Evolutionary conservation across 1,140 invertebrate genomes (phyloP).

Genomic region (Neuroterus valhalla): DNA sequence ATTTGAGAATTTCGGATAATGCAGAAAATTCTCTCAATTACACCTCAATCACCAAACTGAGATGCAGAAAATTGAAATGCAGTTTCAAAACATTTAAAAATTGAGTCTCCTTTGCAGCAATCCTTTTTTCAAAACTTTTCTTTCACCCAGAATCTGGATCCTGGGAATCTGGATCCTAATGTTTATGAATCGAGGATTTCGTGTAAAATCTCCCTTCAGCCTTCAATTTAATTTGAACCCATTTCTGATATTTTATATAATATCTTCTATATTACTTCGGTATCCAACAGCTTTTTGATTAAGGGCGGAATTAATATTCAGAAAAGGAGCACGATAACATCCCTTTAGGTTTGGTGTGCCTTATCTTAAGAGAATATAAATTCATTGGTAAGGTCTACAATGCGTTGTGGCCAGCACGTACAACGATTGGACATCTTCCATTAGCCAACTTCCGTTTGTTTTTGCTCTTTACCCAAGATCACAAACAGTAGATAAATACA

Average conservation of each 20-base stretch:
- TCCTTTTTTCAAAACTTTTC: too few species aligned
- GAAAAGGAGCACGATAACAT: conserved; percentile 12
- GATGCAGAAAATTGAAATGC: too few species aligned
- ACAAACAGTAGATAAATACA: conserved; percentile 19
- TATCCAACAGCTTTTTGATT: conserved; percentile 15
- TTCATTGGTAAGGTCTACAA: conserved; percentile 50
- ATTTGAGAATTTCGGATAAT: too few species aligned
- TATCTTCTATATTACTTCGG: background rate
- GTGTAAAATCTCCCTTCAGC: too few species aligned
- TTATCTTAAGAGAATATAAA: conserved; percentile 61
- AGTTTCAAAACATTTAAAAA: too few species aligned
- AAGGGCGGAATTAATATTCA: conserved; percentile 25
- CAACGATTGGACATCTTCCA: conserved; percentile 51
- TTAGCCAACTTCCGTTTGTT: conserved; percentile 54
- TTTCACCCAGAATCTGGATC: too few species aligned
- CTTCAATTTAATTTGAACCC: background rate
- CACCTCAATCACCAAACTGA: too few species aligned
- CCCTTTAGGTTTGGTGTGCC: conserved; percentile 46
- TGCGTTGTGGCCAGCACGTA: conserved; percentile 48
- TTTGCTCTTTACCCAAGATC: conserved; percentile 51
- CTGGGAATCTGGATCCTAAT: too few species aligned
- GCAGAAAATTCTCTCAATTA: too few species aligned
- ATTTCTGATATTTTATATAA: background rate
- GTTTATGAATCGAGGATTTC: too few species aligned
- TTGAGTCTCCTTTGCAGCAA: too few species aligned